These are phyloP conservation scores for Spisula subtruncata DNA, from an alignment of 2,888 invertebrate species.

Conservation along the genomic window DNA sequence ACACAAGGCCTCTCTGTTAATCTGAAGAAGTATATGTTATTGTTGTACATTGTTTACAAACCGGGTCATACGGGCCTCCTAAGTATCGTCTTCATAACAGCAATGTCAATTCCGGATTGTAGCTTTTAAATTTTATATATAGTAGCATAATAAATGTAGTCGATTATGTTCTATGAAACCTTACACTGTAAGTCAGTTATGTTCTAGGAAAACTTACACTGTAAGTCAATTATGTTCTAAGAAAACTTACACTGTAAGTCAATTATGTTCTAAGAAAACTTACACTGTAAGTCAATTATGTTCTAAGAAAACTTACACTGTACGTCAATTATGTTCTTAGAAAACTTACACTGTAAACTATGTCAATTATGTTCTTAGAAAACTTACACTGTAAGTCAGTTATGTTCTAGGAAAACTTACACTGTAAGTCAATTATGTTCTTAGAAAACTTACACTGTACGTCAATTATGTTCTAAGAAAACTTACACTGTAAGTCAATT, in stretches of 20 bases:
- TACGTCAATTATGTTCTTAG: background rate
- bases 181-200: background rate
- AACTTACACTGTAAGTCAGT: background rate
- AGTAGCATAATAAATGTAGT: too few species aligned
- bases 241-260: constrained; percentile 61
- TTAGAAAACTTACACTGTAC: constrained; percentile 58
- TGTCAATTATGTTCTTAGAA: background rate
- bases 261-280: constrained; percentile 64
- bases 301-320: background rate
- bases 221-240: constrained; percentile 84
- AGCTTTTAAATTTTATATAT: too few species aligned
- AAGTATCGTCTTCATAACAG: too few species aligned
- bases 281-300: background rate
- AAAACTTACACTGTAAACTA: background rate
- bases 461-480: background rate
- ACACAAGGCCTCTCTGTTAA: too few species aligned
- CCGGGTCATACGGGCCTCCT: too few species aligned
- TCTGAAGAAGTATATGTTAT: too few species aligned
- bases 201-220: constrained; percentile 70
- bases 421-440: constrained; percentile 83
- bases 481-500: constrained; percentile 81
- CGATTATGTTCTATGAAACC: background rate
- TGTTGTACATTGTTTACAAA: too few species aligned
- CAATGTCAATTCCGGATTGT: too few species aligned
- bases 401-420: constrained; percentile 65